Evolutionary conservation across 2,113 vertebrate genomes (phyloP).

Genomic region (Poicephalus gulielmi): DNA sequence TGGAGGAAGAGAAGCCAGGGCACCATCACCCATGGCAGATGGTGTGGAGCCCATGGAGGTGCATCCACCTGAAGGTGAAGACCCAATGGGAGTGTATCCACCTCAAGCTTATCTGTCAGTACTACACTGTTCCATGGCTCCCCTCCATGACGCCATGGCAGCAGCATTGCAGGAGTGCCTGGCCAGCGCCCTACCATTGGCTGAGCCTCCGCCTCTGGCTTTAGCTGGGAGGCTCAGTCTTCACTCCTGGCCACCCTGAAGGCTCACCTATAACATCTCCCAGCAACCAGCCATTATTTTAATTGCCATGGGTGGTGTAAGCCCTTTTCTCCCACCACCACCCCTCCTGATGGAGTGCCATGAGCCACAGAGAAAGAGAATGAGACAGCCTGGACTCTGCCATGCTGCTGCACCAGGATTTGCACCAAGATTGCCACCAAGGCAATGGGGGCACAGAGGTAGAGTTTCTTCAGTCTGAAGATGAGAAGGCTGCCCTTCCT

Average conservation of each 20-base stretch:
- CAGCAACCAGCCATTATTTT: not conserved
- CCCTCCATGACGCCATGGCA: not conserved
- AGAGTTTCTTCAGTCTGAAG: not conserved
- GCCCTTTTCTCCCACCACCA: not conserved
- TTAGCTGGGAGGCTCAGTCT: not conserved
- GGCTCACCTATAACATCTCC: not conserved
- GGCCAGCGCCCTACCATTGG: not conserved
- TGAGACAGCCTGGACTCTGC: not conserved
- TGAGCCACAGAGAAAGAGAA: not conserved
- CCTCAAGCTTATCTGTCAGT: not conserved
- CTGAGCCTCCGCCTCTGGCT: too few relatives aligned
- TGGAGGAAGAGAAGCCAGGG: not conserved
- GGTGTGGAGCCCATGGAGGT: not conserved
- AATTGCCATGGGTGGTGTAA: not conserved
- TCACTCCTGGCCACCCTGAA: not conserved
- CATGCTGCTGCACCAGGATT: fast-evolving
- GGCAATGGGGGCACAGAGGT: not conserved
- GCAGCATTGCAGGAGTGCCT: not conserved
- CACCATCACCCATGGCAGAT: not conserved
- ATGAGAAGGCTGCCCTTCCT: not conserved
- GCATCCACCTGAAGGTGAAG: not conserved
- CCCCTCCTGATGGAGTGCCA: too few relatives aligned
- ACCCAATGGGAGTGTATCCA: not conserved
- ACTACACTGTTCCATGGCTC: not conserved
- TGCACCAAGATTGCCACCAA: not conserved